Conservation (phyloP, 2,113 vertebrate species). For the Tricholaema leucomelas region DNA sequence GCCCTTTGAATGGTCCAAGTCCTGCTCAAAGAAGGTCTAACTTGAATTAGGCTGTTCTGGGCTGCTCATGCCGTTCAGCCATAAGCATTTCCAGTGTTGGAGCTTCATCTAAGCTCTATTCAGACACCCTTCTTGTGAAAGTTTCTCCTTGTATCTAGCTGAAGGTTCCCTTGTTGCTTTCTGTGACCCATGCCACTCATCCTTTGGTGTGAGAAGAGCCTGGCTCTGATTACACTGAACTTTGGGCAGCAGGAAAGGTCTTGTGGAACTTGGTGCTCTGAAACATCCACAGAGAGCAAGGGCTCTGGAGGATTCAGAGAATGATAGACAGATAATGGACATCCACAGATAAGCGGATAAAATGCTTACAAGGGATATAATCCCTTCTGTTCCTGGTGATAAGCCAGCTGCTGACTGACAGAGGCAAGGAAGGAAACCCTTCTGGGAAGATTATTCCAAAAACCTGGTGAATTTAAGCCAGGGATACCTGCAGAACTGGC, state of each 20-base stretch:
- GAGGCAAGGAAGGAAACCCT: slow-evolving; percentile 6
- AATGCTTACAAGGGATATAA: slow-evolving; percentile 35
- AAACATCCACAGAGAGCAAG: neutral
- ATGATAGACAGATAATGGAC: slow-evolving; percentile 41
- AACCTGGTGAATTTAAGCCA: neutral
- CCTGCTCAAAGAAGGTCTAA: neutral
- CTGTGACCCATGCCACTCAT: neutral
- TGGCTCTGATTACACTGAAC: neutral
- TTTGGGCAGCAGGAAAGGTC: neutral
- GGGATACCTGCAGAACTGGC: neutral
- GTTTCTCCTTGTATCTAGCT: neutral
- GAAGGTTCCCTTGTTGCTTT: neutral
- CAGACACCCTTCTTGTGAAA: neutral
- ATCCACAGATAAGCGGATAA: slow-evolving; percentile 40
- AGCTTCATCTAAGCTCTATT: neutral
- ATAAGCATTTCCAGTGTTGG: neutral
- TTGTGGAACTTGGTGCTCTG: neutral
- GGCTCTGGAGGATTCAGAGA: neutral
- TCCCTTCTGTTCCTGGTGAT: slow-evolving; percentile 56
- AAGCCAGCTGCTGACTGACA: slow-evolving; percentile 45
- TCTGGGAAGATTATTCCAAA: slow-evolving; percentile 31
- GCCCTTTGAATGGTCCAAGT: neutral
- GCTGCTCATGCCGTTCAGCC: neutral
- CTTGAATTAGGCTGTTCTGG: neutral
- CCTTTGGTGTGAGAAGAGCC: neutral